Conservation (phyloP, 1,140 invertebrate species). For the Eueides isabella region DNA sequence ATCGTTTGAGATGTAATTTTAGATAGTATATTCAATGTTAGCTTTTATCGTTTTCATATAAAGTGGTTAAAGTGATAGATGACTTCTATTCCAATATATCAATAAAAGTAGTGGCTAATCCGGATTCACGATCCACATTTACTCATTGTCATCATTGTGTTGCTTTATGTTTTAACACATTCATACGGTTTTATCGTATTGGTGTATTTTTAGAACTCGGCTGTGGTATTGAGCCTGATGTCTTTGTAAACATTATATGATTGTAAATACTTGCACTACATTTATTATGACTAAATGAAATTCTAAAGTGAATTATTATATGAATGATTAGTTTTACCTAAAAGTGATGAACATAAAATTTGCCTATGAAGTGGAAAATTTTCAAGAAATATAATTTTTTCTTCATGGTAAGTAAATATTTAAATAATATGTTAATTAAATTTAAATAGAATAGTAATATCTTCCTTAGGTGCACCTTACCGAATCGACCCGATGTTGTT, state of each 20-base stretch:
- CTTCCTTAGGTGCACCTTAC: no score
- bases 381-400: slow-evolving; percentile 56
- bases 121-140: slow-evolving; percentile 70
- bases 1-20: slow-evolving; percentile 34
- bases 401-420: slow-evolving; percentile 68
- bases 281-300: slow-evolving; percentile 63
- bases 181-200: slow-evolving; percentile 78
- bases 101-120: slow-evolving; percentile 47
- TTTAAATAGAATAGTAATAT: not conserved
- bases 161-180: slow-evolving; percentile 74
- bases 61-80: slow-evolving; percentile 20
- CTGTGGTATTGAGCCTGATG: slow-evolving; percentile 69
- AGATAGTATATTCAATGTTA: slow-evolving; percentile 30
- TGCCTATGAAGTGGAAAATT: slow-evolving; percentile 59
- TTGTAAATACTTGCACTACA: slow-evolving; percentile 60
- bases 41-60: slow-evolving; percentile 26
- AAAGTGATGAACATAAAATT: slow-evolving; percentile 61
- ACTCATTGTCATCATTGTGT: slow-evolving; percentile 74
- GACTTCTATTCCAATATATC: slow-evolving; percentile 18
- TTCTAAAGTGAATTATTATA: slow-evolving; percentile 51
- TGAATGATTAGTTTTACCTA: slow-evolving; percentile 44
- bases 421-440: slow-evolving; percentile 8
- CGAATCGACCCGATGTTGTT: not conserved
- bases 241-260: slow-evolving; percentile 68
- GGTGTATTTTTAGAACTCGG: slow-evolving; percentile 78